Percentiles rank a stretch among this genome's conserved stretches.
Conservation (phyloP, 2,113 vertebrate species). For the human region GRCh38 chrX:113023501-113024000, state of each 20-base stretch:
- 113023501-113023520: too few relatives aligned
- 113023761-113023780: background rate
- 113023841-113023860: background rate
- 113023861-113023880: background rate
- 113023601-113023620: too few relatives aligned
- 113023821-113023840: background rate
- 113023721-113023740: background rate
- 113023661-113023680: background rate
- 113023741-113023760: background rate
- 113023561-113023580: too few relatives aligned
- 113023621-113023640: too few relatives aligned
- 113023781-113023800: background rate
- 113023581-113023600: too few relatives aligned
- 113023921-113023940: background rate
- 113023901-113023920: background rate
- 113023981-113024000: background rate
- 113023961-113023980: background rate
- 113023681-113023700: background rate
- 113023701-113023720: background rate
- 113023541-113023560: too few relatives aligned
- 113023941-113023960: background rate
- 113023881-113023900: background rate
- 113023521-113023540: too few relatives aligned
- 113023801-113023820: background rate
- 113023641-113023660: too few relatives aligned